Conservation (phyloP, 1,140 invertebrate genomes). For the Scaptomyza montana region DNA sequence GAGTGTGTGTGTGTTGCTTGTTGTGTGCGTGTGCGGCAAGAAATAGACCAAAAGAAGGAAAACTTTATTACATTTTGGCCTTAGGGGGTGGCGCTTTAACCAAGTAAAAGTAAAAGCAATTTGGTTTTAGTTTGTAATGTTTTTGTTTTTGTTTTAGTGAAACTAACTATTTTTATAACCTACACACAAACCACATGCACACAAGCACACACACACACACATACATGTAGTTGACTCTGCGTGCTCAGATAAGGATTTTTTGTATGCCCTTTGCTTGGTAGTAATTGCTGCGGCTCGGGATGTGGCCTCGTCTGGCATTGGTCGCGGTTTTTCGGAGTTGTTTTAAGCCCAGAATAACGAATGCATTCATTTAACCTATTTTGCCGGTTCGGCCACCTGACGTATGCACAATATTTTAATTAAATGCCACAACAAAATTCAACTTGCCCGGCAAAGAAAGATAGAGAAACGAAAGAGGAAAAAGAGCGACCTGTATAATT, state of each 20-base stretch:
- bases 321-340: slow-evolving; percentile 50
- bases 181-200: slow-evolving; percentile 4
- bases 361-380: slow-evolving; percentile 56
- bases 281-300: slow-evolving; percentile 49
- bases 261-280: slow-evolving; percentile 47
- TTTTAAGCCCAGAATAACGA: slow-evolving; percentile 48
- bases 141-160: slow-evolving; percentile 49
- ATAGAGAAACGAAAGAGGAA: too few species aligned
- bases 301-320: slow-evolving; percentile 40
- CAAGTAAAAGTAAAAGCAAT: slow-evolving; percentile 53
- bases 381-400: slow-evolving; percentile 44
- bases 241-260: slow-evolving; percentile 58
- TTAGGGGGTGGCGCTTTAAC: slow-evolving; percentile 29
- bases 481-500: neutral
- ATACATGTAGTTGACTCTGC: slow-evolving; percentile 45
- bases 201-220: slow-evolving; percentile 3
- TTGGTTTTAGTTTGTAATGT: slow-evolving; percentile 27
- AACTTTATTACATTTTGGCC: slow-evolving; percentile 41
- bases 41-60: slow-evolving; percentile 36
- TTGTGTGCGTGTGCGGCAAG: slow-evolving; percentile 34
- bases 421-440: slow-evolving; percentile 44
- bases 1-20: slow-evolving; percentile 1
- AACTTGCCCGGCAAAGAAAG: neutral
- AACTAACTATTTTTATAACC: slow-evolving; percentile 53
- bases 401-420: slow-evolving; percentile 61